Conservation (phyloP, 2,888 invertebrate genomes). For the Tetheella fluctuosa region DNA sequence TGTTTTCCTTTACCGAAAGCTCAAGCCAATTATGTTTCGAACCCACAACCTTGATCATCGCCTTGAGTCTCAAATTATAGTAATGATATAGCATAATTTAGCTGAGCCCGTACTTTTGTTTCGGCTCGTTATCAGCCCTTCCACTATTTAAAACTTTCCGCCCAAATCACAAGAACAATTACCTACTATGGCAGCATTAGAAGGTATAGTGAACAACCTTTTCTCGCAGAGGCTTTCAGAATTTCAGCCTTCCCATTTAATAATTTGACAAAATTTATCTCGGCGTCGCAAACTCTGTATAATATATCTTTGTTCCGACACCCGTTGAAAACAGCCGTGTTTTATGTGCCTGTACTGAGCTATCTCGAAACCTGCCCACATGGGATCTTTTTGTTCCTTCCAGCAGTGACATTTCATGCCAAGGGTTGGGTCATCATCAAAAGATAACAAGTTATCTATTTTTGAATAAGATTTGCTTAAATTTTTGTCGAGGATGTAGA, state of each 20-base stretch:
- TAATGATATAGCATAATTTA: neutral
- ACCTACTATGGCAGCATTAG: neutral
- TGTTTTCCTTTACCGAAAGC: too few species aligned
- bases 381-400: neutral
- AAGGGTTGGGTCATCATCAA: neutral
- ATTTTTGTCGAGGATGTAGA: too few species aligned
- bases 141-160: neutral
- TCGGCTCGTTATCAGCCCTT: neutral
- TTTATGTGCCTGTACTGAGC: neutral
- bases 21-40: too few species aligned
- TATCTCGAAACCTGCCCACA: neutral
- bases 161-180: neutral
- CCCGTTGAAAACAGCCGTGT: neutral
- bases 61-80: too few species aligned
- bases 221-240: neutral
- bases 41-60: too few species aligned
- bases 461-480: neutral
- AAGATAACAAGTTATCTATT: neutral
- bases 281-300: neutral
- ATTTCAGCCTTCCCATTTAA: neutral
- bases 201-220: neutral
- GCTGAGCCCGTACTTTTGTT: neutral
- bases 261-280: constrained; percentile 3
- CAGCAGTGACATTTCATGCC: neutral
- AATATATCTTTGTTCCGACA: neutral